phyloP scores from a whole-genome alignment of 2,113 vertebrate genomes.

The Felis catus region DNA sequence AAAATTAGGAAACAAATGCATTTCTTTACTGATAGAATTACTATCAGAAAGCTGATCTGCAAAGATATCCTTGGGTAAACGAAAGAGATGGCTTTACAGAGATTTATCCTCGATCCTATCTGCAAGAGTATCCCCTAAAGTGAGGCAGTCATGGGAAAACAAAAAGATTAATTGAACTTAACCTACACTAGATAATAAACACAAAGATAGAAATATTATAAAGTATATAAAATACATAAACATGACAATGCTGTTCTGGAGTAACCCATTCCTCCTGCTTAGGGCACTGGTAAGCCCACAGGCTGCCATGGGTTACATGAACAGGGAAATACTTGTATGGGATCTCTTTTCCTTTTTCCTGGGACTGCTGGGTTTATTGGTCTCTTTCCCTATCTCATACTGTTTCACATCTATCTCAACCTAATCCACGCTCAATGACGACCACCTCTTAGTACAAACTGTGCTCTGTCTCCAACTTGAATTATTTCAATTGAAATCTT shows the following conservation, averaged over 20 bases:
- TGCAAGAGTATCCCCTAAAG: not conserved
- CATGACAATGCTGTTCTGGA: not conserved
- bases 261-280: not conserved
- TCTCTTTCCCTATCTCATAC: not conserved
- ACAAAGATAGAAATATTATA: not conserved
- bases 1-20: not conserved
- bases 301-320: fast-evolving
- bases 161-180: not conserved
- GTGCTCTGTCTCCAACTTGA: not conserved
- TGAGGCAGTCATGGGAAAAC: not conserved
- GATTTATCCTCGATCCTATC: not conserved
- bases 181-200: not conserved
- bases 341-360: not conserved
- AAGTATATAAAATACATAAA: not conserved
- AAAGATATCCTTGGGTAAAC: not conserved
- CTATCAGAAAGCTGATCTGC: not conserved
- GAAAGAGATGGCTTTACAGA: not conserved
- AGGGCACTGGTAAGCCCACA: no score
- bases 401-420: not conserved
- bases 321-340: not conserved
- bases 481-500: not conserved
- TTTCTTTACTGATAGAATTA: not conserved
- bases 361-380: not conserved
- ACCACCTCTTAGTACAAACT: not conserved
- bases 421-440: not conserved